Conservation (phyloP, 2,113 vertebrate genomes). For the Xyrauchen texanus region DNA sequence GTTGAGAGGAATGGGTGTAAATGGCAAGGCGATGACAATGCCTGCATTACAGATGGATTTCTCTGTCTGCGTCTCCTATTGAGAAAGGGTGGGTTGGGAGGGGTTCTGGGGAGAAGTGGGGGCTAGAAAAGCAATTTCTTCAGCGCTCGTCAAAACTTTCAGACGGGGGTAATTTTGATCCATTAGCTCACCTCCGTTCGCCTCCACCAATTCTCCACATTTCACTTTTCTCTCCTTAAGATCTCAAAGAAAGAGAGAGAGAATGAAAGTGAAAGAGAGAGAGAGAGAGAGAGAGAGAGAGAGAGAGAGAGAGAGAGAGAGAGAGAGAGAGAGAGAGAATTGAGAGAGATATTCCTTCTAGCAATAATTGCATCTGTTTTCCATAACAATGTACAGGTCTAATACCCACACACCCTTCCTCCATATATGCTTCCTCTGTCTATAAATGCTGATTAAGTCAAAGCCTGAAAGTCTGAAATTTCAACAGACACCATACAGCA, state of each 20-base stretch:
- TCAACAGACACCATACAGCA: slow-evolving; percentile 58
- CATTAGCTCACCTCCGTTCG: slow-evolving; percentile 75
- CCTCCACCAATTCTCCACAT: slow-evolving; percentile 71
- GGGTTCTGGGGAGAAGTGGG: slow-evolving; percentile 35
- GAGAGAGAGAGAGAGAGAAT: slow-evolving; percentile 23
- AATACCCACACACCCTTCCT: slow-evolving; percentile 26
- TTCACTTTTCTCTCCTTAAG: slow-evolving; percentile 66
- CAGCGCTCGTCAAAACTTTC: slow-evolving; percentile 78
- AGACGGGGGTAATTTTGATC: slow-evolving; percentile 79
- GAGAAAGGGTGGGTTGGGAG: slow-evolving; percentile 59
- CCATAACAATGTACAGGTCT: slow-evolving; percentile 63
- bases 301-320: slow-evolving; percentile 22
- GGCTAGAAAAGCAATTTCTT: slow-evolving; percentile 71
- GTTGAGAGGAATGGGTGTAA: slow-evolving; percentile 78
- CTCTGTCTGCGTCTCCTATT: slow-evolving; percentile 76
- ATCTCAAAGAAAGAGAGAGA: slow-evolving; percentile 48
- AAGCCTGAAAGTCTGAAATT: slow-evolving; percentile 64
- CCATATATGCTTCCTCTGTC: slow-evolving; percentile 43
- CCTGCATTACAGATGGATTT: slow-evolving; percentile 79
- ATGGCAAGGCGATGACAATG: slow-evolving; percentile 79
- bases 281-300: slow-evolving; percentile 30
- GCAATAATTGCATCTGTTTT: slow-evolving; percentile 70
- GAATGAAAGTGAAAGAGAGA: slow-evolving; percentile 12
- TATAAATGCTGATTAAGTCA: slow-evolving; percentile 64
- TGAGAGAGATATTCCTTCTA: slow-evolving; percentile 57